A percentile compares a stretch with the other conserved stretches of the same genome.
phyloP scores from a whole-genome alignment of 1,140 invertebrate species.

The Apis dorsata region DNA sequence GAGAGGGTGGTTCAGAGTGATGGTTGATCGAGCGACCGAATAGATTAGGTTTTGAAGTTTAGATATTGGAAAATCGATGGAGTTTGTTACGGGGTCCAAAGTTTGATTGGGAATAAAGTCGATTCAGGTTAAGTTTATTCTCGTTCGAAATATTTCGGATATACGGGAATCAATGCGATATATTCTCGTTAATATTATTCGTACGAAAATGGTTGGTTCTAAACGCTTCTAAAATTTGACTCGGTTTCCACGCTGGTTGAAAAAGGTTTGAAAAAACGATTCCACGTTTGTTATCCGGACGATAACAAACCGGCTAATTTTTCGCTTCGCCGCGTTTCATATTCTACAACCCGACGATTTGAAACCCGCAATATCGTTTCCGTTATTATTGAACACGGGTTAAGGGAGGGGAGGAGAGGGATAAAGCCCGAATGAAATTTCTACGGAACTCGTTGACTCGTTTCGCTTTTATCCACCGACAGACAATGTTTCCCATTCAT shows the following conservation, averaged over 20 bases:
- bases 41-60: neutral
- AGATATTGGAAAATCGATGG: neutral
- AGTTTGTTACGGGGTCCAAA: neutral
- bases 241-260: too few species aligned
- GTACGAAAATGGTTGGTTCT: too few species aligned
- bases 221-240: too few species aligned
- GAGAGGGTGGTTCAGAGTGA: too few species aligned
- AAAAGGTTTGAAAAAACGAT: neutral
- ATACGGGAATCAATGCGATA: too few species aligned
- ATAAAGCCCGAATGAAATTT: constrained; percentile 40
- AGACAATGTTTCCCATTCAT: constrained; percentile 3
- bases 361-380: constrained; percentile 15
- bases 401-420: neutral
- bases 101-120: neutral
- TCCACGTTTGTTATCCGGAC: neutral
- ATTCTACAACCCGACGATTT: neutral
- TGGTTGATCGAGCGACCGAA: neutral
- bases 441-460: neutral
- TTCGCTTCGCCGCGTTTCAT: constrained; percentile 12
- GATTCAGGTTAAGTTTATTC: neutral
- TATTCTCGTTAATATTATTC: too few species aligned
- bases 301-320: constrained; percentile 4
- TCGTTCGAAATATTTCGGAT: neutral
- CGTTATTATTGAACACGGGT: constrained; percentile 33
- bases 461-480: constrained; percentile 3